phyloP scores from a whole-genome alignment of 2,888 invertebrate species.

The Hirtodrosophila cameraria region DNA sequence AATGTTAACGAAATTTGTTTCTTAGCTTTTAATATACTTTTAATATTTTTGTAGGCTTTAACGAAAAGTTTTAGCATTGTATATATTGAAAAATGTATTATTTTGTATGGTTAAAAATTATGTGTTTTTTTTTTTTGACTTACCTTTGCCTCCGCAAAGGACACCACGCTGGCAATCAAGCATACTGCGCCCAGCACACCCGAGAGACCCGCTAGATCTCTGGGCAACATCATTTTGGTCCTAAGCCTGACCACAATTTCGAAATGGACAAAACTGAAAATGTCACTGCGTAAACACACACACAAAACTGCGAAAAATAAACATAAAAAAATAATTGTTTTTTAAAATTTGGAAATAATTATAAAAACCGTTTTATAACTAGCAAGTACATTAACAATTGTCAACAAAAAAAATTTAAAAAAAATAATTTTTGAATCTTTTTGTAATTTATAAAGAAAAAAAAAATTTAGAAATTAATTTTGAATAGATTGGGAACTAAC shows the following conservation, averaged over 20 bases:
- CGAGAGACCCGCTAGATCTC: conserved; percentile 83
- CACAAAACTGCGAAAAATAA: conserved; percentile 75
- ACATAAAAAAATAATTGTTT: conserved; percentile 21
- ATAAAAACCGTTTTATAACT: conserved; percentile 5
- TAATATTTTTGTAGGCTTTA: too few species aligned
- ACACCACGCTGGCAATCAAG: conserved; percentile 73
- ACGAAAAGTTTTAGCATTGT: background rate
- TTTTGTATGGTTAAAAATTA: too few species aligned
- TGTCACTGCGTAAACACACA: conserved; percentile 64
- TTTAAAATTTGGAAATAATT: conserved; percentile 5
- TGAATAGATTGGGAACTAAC: conserved; percentile 40
- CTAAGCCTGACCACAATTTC: conserved; percentile 44
- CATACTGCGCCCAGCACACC: conserved; percentile 78
- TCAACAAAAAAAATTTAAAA: too few species aligned
- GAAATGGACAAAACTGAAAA: conserved; percentile 35
- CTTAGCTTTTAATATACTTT: background rate
- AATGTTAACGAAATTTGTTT: background rate
- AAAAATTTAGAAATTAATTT: background rate
- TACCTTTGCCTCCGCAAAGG: conserved; percentile 81
- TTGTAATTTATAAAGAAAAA: too few species aligned
- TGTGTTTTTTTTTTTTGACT: conserved; percentile 47
- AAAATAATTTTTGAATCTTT: too few species aligned
- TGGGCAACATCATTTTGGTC: conserved; percentile 81
- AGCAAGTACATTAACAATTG: background rate
- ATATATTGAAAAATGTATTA: background rate